Evolutionary conservation across 2,113 vertebrate species (phyloP).

Genomic region (Hippocampus mohnikei): DNA sequence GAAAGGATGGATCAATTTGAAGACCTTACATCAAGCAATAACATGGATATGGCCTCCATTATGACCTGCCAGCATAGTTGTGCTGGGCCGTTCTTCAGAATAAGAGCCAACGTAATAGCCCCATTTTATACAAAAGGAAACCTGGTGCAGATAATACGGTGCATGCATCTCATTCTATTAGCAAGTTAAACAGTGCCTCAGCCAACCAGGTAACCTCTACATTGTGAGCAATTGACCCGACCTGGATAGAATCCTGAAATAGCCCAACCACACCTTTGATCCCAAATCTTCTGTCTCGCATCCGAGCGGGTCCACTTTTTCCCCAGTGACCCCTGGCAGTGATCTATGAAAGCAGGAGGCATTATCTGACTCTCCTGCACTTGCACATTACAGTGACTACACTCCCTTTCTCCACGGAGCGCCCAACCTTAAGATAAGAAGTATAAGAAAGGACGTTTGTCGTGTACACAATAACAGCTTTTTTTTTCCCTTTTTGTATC

Average conservation of each 20-base stretch:
- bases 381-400: conserved; percentile 26
- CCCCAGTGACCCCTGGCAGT: conserved; percentile 31
- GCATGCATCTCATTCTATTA: conserved; percentile 18
- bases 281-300: conserved; percentile 36
- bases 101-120: not conserved
- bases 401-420: conserved; percentile 22
- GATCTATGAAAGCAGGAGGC: conserved; percentile 46
- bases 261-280: conserved; percentile 41
- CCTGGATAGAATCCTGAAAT: conserved; percentile 46
- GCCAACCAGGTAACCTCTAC: conserved; percentile 17
- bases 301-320: conserved; percentile 41
- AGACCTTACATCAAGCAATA: not conserved
- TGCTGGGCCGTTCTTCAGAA: not conserved
- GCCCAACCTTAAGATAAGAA: conserved; percentile 13
- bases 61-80: not conserved
- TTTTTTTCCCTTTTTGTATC: not conserved
- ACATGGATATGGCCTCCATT: not conserved
- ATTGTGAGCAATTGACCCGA: conserved; percentile 37
- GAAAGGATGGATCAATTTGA: not conserved
- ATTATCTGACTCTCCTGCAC: conserved; percentile 46
- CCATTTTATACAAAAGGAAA: conserved; percentile 2
- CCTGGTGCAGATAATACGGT: not conserved
- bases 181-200: conserved; percentile 13
- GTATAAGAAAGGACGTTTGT: conserved; percentile 9
- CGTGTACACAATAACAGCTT: conserved; percentile 3